These are phyloP conservation scores for Proctacanthus coquilletti DNA, from an alignment of 1,140 invertebrate species.

Conservation along the genomic window DNA sequence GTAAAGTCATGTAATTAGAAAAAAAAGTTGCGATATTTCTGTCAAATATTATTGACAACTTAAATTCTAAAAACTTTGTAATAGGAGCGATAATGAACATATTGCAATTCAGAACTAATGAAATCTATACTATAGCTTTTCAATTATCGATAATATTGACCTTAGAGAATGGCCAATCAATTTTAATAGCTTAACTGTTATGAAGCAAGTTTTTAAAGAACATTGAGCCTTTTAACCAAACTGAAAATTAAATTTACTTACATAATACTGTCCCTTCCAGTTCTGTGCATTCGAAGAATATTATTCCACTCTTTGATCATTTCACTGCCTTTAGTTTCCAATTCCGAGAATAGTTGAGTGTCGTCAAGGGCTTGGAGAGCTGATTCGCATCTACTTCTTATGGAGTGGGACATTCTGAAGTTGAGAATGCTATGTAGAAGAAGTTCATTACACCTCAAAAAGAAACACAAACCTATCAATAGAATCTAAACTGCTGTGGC, in stretches of 20 bases:
- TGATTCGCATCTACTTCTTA: slow-evolving; percentile 31
- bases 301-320: slow-evolving; percentile 37
- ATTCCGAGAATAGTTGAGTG: slow-evolving; percentile 33
- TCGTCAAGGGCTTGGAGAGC: slow-evolving; percentile 35
- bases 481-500: slow-evolving; percentile 53
- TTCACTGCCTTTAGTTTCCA: slow-evolving; percentile 36
- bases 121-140: no score
- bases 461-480: slow-evolving; percentile 40
- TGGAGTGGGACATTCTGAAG: slow-evolving; percentile 7
- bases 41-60: no score
- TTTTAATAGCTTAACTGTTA: no score
- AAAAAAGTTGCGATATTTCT: no score
- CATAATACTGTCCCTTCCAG: slow-evolving; percentile 7
- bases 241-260: no score
- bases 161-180: no score
- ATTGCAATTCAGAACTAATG: no score
- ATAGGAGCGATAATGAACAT: no score
- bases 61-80: no score
- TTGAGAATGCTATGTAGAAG: neutral
- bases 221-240: no score
- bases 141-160: no score
- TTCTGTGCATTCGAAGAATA: slow-evolving; percentile 9
- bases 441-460: neutral
- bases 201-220: neutral
- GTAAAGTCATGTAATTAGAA: no score